Evolutionary conservation across 2,888 invertebrate species (phyloP), one percentile per base, ranked within the genome.

Genomic region (Orgyia antiqua): DNA sequence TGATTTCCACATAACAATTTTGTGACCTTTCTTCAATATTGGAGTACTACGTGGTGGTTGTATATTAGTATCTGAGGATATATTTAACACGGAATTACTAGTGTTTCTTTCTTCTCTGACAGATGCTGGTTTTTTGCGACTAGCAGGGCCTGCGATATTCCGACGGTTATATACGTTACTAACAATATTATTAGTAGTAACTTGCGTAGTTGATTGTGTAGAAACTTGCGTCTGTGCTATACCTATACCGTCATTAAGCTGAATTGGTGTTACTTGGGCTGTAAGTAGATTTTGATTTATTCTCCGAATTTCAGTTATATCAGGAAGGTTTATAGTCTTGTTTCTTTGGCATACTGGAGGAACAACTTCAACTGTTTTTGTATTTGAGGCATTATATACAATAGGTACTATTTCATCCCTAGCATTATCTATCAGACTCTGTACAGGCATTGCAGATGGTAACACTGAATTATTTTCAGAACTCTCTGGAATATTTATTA

Each of bases 251-350:
- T 15, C 40, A 12, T 37, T 42, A 4, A 57, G 28, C 39, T 55
- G 59, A 21, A 78, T 65, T 1, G 83, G 80, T 4, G 70, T 59
- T 1, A 82, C 70, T 61, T 79, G 73, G 1, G 75, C 79, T 10
- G 70, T 73, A 2, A 72, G 53, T 27, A 83, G 50, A n/a, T 59
- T 57, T 51, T 79, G 69, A 39, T 83, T 80, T 8, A 70, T 60
- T 8, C 63, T 60, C 10, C 76, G 64, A 20, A 78, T 64, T 44
- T 74, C 57, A 1, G 64, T 52, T 38, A 74, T 71, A 42, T 79
- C 66, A 5, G 76, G 75, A 15, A 79, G 52, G 33, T 65, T 68
- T 24, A 78, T 71, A 11, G 65, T 48, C 58, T 63, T 76, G 18
- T 63, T 68, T 46, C 76, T 66, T 35, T 73, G 68, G 28, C 45